These are phyloP conservation scores for Cinclus mexicanus DNA, from an alignment of 2,113 vertebrate genomes.

Conservation along the genomic window DNA sequence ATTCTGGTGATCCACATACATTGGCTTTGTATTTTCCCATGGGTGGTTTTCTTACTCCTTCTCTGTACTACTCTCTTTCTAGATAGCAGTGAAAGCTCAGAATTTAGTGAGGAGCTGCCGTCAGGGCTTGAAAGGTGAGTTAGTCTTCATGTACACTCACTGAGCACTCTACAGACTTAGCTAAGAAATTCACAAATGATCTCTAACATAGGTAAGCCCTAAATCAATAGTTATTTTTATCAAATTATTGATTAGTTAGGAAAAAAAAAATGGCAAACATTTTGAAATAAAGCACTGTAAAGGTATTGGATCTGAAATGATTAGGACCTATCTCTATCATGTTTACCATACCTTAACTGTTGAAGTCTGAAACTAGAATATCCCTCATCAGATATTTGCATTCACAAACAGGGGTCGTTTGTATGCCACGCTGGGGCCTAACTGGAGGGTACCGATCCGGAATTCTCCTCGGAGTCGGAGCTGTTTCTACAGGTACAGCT, in stretches of 20 bases:
- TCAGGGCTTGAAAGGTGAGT: constrained; percentile 91
- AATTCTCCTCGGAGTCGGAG: constrained; percentile 89
- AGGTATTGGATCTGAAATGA: neutral
- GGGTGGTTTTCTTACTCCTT: constrained; percentile 58
- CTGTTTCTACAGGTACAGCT: constrained; percentile 90
- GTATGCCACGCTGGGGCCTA: constrained; percentile 94
- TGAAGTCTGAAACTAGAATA: neutral
- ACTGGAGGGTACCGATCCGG: constrained; percentile 90
- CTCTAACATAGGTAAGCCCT: neutral
- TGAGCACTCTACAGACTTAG: constrained; percentile 18
- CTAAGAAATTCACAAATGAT: neutral
- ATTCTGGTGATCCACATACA: neutral
- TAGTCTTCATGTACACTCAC: constrained; percentile 38
- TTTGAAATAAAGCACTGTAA: neutral
- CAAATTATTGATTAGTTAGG: neutral
- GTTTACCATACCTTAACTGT: neutral
- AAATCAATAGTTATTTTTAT: neutral
- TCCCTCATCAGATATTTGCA: constrained; percentile 56
- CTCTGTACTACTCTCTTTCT: constrained; percentile 67
- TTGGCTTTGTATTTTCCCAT: neutral
- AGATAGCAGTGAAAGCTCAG: constrained; percentile 96
- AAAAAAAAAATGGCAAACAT: neutral
- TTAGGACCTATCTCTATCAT: neutral
- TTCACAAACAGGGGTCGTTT: constrained; percentile 90
- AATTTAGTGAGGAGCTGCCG: constrained; percentile 90